A percentile compares a stretch with the other conserved stretches of the same genome.
phyloP scores from a whole-genome alignment of 2,888 invertebrate species.

The Drosophila picticornis region DNA sequence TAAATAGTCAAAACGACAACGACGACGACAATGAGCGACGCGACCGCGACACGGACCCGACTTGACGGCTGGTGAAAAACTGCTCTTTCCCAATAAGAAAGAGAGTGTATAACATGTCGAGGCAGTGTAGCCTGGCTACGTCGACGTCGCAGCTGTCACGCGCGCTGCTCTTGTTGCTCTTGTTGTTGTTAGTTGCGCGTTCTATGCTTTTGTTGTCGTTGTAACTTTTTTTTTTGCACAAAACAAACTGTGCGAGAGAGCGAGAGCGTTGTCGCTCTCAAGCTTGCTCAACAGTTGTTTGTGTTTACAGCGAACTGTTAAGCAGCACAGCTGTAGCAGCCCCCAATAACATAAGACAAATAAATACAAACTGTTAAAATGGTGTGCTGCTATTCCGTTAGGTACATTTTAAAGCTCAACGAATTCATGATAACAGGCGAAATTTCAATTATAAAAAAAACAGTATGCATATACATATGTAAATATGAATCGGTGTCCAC shows the following conservation, averaged over 20 bases:
- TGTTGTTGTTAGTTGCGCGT: conserved; percentile 65
- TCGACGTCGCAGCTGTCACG: conserved; percentile 66
- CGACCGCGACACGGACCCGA: conserved; percentile 65
- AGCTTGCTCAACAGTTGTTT: conserved; percentile 65
- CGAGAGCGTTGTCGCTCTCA: conserved; percentile 55
- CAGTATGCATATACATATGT: not conserved
- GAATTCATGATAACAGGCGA: not conserved
- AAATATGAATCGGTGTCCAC: not conserved
- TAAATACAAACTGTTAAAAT: conserved; percentile 22
- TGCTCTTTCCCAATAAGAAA: conserved; percentile 70
- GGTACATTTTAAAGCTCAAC: not conserved
- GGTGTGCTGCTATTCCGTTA: conserved; percentile 11
- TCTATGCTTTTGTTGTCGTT: conserved; percentile 65
- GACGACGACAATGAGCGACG: conserved; percentile 39
- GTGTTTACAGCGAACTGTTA: conserved; percentile 58
- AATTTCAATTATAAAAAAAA: not conserved
- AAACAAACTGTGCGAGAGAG: conserved; percentile 27
- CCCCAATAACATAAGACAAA: conserved; percentile 22
- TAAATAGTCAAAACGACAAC: conserved; percentile 43
- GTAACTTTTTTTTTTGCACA: conserved; percentile 42
- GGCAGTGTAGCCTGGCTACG: conserved; percentile 32
- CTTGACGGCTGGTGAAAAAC: conserved; percentile 70
- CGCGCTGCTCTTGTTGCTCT: conserved; percentile 43
- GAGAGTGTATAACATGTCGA: conserved; percentile 53
- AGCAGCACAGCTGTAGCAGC: conserved; percentile 30